Conservation (phyloP, 2,113 vertebrate genomes). For the Mesocricetus auratus region DNA sequence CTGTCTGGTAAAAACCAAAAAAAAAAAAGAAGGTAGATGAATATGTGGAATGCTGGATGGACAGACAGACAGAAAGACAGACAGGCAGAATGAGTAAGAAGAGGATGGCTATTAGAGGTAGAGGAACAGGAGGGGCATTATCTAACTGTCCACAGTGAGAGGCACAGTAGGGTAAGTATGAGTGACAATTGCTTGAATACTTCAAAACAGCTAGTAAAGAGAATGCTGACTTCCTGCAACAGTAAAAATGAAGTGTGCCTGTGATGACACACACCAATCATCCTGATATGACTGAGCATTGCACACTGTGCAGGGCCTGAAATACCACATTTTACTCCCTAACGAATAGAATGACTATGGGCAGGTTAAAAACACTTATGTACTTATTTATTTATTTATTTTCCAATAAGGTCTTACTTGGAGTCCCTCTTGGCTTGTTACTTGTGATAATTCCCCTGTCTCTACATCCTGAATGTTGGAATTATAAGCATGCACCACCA, state of each 20-base stretch:
- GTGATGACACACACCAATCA: neutral
- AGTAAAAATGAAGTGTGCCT: neutral
- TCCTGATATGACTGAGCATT: neutral
- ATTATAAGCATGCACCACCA: neutral
- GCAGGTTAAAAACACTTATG: neutral
- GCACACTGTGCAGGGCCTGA: neutral
- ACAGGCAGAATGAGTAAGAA: neutral
- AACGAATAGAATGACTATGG: neutral
- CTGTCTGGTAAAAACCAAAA: too few relatives aligned
- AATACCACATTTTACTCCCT: neutral
- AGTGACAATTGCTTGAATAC: neutral
- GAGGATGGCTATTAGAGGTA: neutral
- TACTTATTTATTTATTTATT: neutral
- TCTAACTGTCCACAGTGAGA: neutral
- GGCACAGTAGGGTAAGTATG: neutral
- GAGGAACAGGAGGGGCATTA: neutral
- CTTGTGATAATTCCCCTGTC: neutral
- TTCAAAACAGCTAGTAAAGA: slow-evolving; percentile 1
- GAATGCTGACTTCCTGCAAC: neutral
- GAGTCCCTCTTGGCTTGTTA: neutral
- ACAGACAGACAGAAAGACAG: neutral
- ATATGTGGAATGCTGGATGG: neutral
- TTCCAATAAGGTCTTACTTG: neutral
- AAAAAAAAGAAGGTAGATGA: neutral
- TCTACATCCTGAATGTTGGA: neutral